A percentile compares a stretch with the other conserved stretches of the same genome.
Evolutionary conservation across 1,140 invertebrate species (phyloP).

Genomic region (Leptonema lineaticorne): DNA sequence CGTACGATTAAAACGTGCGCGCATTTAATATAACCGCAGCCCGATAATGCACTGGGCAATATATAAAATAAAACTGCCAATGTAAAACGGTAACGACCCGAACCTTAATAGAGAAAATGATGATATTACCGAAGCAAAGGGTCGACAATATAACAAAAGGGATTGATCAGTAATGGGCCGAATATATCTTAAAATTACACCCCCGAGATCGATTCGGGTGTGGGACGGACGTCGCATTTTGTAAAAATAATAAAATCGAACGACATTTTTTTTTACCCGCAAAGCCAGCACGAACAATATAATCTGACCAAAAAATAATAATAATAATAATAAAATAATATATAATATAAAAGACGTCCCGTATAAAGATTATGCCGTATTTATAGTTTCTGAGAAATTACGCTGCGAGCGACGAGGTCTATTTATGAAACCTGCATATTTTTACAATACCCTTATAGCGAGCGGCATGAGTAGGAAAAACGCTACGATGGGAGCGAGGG

Average conservation of each 20-base stretch:
- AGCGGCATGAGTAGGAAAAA: no score
- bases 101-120: conserved; percentile 11
- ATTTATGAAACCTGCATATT: no score
- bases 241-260: conserved; percentile 15
- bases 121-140: conserved; percentile 10
- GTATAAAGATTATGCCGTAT: neutral
- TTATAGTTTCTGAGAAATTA: no score
- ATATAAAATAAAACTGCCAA: neutral
- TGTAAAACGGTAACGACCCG: conserved; percentile 4
- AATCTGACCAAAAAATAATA: no score
- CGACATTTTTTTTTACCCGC: neutral
- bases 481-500: no score
- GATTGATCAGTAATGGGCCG: conserved; percentile 17
- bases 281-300: neutral
- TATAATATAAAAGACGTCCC: neutral
- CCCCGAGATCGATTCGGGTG: neutral
- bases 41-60: no score
- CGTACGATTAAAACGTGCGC: no score
- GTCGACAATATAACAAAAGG: conserved; percentile 12
- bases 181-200: conserved; percentile 18
- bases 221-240: neutral
- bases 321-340: neutral
- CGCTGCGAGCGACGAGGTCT: no score
- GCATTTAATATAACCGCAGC: no score
- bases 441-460: no score